Conservation (phyloP, 2,797 vertebrate genomes). For the Crenichthys baileyi region DNA sequence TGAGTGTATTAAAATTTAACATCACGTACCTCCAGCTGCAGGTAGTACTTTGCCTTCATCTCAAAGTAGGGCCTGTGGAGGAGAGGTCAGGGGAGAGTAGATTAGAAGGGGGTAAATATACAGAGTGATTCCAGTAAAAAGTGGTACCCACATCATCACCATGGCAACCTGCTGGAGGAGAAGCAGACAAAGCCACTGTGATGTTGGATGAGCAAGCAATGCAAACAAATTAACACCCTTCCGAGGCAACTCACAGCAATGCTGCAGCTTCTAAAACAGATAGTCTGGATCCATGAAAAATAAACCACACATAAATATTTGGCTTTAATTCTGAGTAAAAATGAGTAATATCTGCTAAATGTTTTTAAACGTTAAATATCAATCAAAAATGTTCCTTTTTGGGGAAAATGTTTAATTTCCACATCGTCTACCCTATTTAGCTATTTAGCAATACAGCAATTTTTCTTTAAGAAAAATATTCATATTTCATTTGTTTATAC, state of each 20-base stretch:
- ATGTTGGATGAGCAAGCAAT: constrained; percentile 39
- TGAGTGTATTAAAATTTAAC: not conserved
- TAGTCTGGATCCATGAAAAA: not conserved
- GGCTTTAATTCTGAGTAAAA: not conserved
- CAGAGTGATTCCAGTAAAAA: constrained; percentile 58
- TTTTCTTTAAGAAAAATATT: not conserved
- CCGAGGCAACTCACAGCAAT: constrained; percentile 34
- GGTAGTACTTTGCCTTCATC: constrained; percentile 94
- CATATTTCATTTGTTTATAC: not conserved
- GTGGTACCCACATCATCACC: constrained; percentile 51
- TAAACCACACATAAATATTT: not conserved
- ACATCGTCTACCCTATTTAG: not conserved
- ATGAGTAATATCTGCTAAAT: not conserved
- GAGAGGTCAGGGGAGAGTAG: constrained; percentile 43
- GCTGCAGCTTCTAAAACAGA: constrained; percentile 5
- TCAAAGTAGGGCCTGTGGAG: constrained; percentile 93
- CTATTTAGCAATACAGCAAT: not conserved
- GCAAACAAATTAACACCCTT: constrained; percentile 50
- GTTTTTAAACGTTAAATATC: not conserved
- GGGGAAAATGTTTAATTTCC: not conserved
- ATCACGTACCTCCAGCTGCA: constrained; percentile 92
- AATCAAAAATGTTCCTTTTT: not conserved
- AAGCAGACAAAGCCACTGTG: constrained; percentile 37
- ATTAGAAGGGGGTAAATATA: constrained; percentile 30
- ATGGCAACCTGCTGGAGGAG: constrained; percentile 64